A percentile compares a stretch with the other conserved stretches of the same genome.
Evolutionary conservation across 2,888 invertebrate species (phyloP).

Genomic region (Notodonta dromedarius): DNA sequence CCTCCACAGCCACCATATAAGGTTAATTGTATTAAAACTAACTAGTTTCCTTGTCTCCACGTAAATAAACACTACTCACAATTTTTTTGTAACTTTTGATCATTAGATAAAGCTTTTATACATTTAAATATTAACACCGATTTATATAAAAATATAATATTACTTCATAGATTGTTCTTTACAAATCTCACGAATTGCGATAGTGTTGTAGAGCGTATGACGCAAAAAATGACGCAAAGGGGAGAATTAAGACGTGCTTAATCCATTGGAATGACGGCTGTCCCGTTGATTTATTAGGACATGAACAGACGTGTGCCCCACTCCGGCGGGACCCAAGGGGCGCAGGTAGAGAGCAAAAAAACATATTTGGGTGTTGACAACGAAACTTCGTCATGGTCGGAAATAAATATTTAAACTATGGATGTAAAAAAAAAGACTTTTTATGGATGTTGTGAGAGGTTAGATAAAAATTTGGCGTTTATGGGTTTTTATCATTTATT

Average conservation of each 20-base stretch:
- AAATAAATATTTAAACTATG: conserved; percentile 43
- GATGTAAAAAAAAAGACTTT: conserved; percentile 24
- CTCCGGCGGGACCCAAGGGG: conserved; percentile 35
- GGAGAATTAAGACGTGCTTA: conserved; percentile 53
- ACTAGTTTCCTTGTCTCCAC: not conserved
- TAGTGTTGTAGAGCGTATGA: conserved; percentile 41
- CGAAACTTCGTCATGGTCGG: conserved; percentile 60
- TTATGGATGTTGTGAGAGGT: conserved; percentile 16
- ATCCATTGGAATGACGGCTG: conserved; percentile 60
- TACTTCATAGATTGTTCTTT: not conserved
- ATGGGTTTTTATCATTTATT: conserved; percentile 7
- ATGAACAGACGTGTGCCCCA: conserved; percentile 60
- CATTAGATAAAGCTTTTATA: too few relatives aligned
- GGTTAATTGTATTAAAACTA: conserved; percentile 14
- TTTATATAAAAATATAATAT: too few relatives aligned
- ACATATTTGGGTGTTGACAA: conserved; percentile 73
- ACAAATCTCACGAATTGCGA: conserved; percentile 16
- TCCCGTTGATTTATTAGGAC: conserved; percentile 73
- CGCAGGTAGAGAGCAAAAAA: conserved; percentile 66
- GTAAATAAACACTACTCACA: too few relatives aligned
- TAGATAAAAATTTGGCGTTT: conserved; percentile 18
- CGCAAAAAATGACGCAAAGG: conserved; percentile 46
- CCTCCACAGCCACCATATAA: conserved; percentile 14
- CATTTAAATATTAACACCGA: too few relatives aligned
- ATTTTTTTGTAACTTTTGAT: too few relatives aligned